phyloP scores from a whole-genome alignment of 92 coral and sea anemone species.

The Muricea muricata region DNA sequence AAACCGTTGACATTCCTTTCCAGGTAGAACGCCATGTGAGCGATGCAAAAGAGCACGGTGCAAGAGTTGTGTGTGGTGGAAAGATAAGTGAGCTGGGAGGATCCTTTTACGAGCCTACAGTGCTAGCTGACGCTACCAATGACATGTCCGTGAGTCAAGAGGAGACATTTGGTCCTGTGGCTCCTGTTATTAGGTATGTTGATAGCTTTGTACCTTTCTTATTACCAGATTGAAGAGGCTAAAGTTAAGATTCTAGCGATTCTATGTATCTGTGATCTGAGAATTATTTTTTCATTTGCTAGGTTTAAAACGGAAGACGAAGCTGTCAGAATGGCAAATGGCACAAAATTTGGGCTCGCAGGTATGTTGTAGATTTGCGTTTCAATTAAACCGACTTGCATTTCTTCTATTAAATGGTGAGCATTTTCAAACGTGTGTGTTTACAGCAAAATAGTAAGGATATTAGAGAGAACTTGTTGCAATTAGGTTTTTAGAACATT shows the following conservation, averaged over 20 bases:
- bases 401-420: too few relatives aligned
- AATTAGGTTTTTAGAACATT: too few relatives aligned
- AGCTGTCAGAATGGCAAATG: conserved; percentile 32
- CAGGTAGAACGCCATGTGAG: conserved; percentile 56
- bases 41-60: conserved; percentile 50
- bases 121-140: conserved; percentile 51
- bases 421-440: too few relatives aligned
- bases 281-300: background rate
- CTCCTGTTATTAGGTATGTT: conserved; percentile 54
- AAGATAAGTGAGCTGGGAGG: conserved; percentile 38
- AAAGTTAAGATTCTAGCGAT: too few relatives aligned
- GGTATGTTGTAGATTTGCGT: background rate
- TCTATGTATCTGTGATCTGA: too few relatives aligned
- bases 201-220: too few relatives aligned
- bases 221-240: too few relatives aligned
- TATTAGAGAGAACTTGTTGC: too few relatives aligned
- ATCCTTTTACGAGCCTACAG: conserved; percentile 55
- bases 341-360: conserved; percentile 36
- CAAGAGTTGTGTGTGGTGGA: conserved; percentile 55
- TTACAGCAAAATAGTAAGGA: too few relatives aligned
- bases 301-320: conserved; percentile 37
- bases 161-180: conserved; percentile 63
- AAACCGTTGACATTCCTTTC: too few relatives aligned
- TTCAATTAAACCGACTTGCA: background rate
- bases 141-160: conserved; percentile 58